Percentiles rank a stretch among this genome's conserved stretches.
Evolutionary conservation across 2,113 vertebrate genomes (phyloP).

Genomic region (Girardinichthys multiradiatus): DNA sequence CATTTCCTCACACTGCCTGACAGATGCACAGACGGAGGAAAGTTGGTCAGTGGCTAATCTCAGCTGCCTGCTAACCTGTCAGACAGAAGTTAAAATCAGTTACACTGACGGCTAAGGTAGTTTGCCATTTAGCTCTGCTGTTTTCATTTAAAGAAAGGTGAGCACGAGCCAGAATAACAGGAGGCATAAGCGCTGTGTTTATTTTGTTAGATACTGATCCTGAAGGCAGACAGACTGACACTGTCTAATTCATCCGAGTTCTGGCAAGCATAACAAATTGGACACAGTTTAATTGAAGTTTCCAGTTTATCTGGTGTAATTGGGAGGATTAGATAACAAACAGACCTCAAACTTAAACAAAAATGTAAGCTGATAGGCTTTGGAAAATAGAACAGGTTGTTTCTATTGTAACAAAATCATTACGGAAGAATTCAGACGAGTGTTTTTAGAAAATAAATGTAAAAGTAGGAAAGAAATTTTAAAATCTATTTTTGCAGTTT

Average conservation of each 20-base stretch:
- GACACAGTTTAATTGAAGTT: background rate
- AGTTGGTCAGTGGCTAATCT: background rate
- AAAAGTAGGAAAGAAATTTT: too few species aligned
- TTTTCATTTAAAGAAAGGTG: conserved; percentile 5
- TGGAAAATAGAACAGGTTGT: too few species aligned
- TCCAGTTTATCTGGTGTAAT: background rate
- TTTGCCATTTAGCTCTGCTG: conserved; percentile 7
- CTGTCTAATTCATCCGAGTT: too few species aligned
- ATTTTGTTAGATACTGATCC: background rate
- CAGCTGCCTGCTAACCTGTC: conserved; percentile 40
- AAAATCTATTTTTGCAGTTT: too few species aligned
- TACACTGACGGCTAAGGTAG: background rate
- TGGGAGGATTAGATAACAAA: background rate
- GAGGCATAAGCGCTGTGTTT: background rate
- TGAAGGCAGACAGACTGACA: background rate
- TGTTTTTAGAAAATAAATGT: too few species aligned
- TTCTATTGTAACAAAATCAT: background rate
- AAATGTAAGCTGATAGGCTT: too few species aligned
- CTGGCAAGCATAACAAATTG: background rate
- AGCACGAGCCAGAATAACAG: conserved; percentile 2
- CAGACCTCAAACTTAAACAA: background rate
- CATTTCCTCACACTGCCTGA: conserved; percentile 17
- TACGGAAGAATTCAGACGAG: background rate
- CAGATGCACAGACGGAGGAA: background rate
- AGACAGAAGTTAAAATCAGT: background rate